A percentile compares a stretch with the other conserved stretches of the same genome.
Evolutionary conservation across 2,797 vertebrate species (phyloP).

Genomic region (Phylloscopus collybita): DNA sequence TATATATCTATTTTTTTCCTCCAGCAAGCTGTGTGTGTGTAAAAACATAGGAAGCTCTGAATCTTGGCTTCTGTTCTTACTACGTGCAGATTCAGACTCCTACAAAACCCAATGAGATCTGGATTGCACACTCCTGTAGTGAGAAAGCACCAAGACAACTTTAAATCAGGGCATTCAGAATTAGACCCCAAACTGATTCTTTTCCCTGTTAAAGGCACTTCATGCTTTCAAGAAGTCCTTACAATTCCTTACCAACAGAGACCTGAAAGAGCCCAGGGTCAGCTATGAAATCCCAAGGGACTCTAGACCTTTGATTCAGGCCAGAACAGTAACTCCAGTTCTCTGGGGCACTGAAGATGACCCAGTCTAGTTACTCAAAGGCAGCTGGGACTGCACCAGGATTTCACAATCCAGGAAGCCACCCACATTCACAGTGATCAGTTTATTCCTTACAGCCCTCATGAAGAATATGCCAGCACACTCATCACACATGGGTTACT

Average conservation of each 20-base stretch:
- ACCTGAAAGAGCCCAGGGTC: background rate
- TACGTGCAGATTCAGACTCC: background rate
- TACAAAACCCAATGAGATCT: background rate
- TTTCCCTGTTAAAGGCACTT: background rate
- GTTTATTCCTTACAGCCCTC: background rate
- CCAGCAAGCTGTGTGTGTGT: background rate
- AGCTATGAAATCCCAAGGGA: background rate
- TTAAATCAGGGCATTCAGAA: background rate
- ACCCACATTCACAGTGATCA: fast-evolving
- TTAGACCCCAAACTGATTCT: background rate
- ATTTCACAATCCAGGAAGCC: background rate
- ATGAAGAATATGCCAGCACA: background rate
- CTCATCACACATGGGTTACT: background rate
- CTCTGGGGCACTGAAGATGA: background rate
- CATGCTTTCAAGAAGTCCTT: background rate
- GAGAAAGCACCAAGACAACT: background rate
- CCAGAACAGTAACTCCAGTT: background rate
- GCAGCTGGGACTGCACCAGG: background rate
- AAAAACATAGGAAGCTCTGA: background rate
- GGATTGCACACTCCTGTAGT: background rate
- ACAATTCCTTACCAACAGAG: background rate
- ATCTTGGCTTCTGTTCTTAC: background rate
- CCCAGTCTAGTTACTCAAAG: background rate
- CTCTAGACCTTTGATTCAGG: background rate
- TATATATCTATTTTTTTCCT: background rate